Percentiles rank a stretch among this genome's conserved stretches.
Evolutionary conservation across 2,888 invertebrate genomes (phyloP).

Genomic region (Acronicta psi): DNA sequence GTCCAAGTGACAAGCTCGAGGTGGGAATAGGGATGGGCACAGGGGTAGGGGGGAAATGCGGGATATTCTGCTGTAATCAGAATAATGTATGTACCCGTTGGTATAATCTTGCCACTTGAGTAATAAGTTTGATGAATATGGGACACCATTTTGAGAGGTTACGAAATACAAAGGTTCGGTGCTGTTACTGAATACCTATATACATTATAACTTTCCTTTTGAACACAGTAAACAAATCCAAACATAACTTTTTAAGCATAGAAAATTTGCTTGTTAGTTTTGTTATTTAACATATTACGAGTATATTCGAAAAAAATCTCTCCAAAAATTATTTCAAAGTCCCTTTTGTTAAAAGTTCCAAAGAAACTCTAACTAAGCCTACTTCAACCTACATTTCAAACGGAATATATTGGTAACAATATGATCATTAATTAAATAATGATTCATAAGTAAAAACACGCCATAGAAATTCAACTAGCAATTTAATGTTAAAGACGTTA

Average conservation of each 20-base stretch:
- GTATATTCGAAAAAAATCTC: too few species aligned
- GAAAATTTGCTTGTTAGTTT: neutral
- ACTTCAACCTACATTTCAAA: neutral
- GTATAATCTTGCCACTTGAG: conserved; percentile 37
- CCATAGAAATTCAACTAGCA: neutral
- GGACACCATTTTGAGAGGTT: conserved; percentile 21
- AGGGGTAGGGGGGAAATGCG: conserved; percentile 42
- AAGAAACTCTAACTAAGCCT: too few species aligned
- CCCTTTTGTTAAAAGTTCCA: neutral
- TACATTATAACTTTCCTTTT: conserved; percentile 7
- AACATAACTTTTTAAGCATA: neutral
- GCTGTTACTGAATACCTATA: neutral
- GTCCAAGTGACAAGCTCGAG: conserved; percentile 59
- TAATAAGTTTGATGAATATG: conserved; percentile 40
- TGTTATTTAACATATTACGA: too few species aligned
- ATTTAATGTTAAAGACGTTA: neutral
- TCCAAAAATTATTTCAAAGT: neutral
- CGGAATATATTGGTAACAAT: neutral
- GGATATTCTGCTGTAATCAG: conserved; percentile 64
- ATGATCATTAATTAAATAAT: too few species aligned
- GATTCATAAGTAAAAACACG: too few species aligned
- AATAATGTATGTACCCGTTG: conserved; percentile 60
- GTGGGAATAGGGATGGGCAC: conserved; percentile 31
- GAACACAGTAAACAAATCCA: neutral
- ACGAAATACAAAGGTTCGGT: neutral